Conservation (phyloP, 2,113 vertebrate genomes). For the Pelvicachromis taeniatus region DNA sequence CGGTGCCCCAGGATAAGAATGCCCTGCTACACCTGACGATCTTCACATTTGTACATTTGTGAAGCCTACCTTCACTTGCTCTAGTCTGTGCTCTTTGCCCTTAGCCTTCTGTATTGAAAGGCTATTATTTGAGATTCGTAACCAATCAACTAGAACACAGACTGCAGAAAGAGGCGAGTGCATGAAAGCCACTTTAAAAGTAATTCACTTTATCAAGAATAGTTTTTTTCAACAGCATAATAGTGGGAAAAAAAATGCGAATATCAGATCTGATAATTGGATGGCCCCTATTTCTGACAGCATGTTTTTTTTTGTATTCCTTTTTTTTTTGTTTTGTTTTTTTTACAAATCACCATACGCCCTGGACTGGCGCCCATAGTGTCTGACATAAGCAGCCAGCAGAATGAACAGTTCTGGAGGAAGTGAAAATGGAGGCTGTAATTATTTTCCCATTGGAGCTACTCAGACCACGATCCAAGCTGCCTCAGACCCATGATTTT, state of each 20-base stretch:
- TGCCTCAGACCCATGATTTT: slow-evolving; percentile 17
- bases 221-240: not conserved
- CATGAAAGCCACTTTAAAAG: not conserved
- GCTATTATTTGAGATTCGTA: not conserved
- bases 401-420: not conserved
- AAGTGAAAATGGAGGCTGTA: slow-evolving; percentile 35
- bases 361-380: not conserved
- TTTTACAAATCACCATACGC: not conserved
- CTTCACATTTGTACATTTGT: not conserved
- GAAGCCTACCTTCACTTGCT: not conserved
- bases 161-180: not conserved
- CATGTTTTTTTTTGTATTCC: not conserved
- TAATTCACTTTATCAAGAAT: not conserved
- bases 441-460: slow-evolving; percentile 2
- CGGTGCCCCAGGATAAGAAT: not conserved
- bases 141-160: not conserved
- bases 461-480: slow-evolving; percentile 3
- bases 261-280: not conserved
- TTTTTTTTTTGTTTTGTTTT: not conserved
- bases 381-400: slow-evolving; percentile 4
- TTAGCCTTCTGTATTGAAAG: not conserved
- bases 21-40: not conserved
- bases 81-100: not conserved
- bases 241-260: not conserved
- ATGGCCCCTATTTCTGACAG: not conserved